These are phyloP conservation scores for Macrotis lagotis DNA, from an alignment of 2,113 vertebrate species.

Conservation along the genomic window DNA sequence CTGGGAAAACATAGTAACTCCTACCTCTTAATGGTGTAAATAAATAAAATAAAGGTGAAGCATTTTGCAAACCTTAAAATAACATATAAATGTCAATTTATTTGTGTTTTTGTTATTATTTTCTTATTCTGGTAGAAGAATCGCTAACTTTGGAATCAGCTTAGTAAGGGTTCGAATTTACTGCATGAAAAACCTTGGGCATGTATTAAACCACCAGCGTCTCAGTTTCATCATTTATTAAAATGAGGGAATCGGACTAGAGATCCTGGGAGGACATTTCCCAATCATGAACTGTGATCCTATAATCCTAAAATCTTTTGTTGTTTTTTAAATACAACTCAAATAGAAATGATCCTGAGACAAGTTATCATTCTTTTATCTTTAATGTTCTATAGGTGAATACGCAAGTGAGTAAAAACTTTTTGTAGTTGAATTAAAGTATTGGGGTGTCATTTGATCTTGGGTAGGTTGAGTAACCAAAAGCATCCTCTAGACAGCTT, in stretches of 20 bases:
- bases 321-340: background rate
- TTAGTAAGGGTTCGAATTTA: background rate
- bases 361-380: background rate
- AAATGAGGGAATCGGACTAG: background rate
- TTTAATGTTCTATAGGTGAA: background rate
- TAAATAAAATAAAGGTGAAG: background rate
- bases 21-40: background rate
- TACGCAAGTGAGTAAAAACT: background rate
- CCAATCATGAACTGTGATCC: background rate
- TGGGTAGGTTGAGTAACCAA: background rate
- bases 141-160: background rate
- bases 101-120: background rate
- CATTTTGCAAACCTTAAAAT: background rate
- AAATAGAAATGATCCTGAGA: background rate
- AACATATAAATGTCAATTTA: background rate
- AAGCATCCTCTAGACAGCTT: background rate
- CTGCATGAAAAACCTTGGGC: background rate
- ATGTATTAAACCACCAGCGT: background rate
- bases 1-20: background rate
- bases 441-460: background rate
- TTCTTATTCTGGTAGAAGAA: background rate
- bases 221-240: background rate
- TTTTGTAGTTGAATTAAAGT: background rate
- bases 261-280: background rate
- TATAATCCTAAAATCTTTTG: background rate